Evolutionary conservation across 2,888 invertebrate species (phyloP), one percentile per base, ranked within the genome.

Genomic region (Calliphora vomitoria): DNA sequence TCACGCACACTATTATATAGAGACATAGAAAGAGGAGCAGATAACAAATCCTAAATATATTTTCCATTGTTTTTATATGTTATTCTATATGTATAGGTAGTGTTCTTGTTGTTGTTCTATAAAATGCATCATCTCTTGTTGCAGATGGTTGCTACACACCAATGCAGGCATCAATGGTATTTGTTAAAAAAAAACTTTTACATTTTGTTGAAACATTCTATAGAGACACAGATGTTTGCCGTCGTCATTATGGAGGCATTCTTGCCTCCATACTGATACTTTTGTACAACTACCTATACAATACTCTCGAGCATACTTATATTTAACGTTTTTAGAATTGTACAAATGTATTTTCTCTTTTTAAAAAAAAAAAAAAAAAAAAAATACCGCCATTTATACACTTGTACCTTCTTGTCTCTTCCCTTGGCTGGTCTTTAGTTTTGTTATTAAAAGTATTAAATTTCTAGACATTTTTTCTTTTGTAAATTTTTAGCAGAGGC

Each of bases 121-220:
- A 69, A 80, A 80, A 72, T 72, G 72, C 81, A 72, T 64, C 72
- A 81, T 62, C n/a, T 82, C 35, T 25, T 53, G 50, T 47, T 69
- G 6, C 47, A 64, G 13, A 25, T 68, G 68, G 20, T 64, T 8
- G 20, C 38, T 6, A 15, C 25, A 35, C 25, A 25, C 31, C 13
- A 13, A 50, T 18, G 20, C 13, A 38, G 15, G 13, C 0, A 55
- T 11, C 18, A 8, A 11, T 55, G 38, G 20, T 44, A 31, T 74
- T 64, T 76, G 53, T 20, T 10, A 25, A 50, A 8, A 20, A 25
- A 44, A 47, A 53, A 8, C 8, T 44, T 72, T 11, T 55, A 50
- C 18, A 38, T 58, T 74, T 74, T 60, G 41, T n/a, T 62, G n/a
- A 5, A n/a, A 44, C 11, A 8, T 50, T 62, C 18, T 62, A 35